Evolutionary conservation across 2,797 vertebrate species (phyloP), one percentile per base, ranked within the genome.

Genomic region (Sylvilagus floridanus): DNA sequence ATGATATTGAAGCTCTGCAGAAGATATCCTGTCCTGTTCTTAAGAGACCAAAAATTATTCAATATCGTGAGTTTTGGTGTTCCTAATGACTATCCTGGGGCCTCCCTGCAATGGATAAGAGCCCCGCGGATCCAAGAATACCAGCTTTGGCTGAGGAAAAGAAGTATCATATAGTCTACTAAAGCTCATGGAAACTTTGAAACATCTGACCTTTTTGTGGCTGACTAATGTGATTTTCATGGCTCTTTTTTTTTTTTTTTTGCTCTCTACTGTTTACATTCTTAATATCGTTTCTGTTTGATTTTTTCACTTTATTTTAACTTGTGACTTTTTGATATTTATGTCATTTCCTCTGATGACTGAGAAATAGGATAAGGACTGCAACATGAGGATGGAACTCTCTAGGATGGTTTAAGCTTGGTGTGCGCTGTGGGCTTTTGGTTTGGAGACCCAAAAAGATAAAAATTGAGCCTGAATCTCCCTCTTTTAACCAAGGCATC

Each of bases 111-210:
- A 22, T 86, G 24, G 19, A 76, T 86, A 47, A 90, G 69, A 93
- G 57, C 10, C n/a, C n/a, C 76, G 22, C 35, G 32, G 26, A 4
- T 86, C 71, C 54, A 84, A 88, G 30, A 97, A 91, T 32, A 90
- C 4, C 62, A 94, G 16, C 22, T 12, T 90, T 96, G 83, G 62
- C 71, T 81, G 50, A 84, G 73, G 81, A 95, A 47, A 88, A 83
- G 57, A 85, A 16, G 2, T 88, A 95, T 96, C 84, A 76, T 95
- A 97, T 92, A 35, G 97, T 97, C 88, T 94, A 83, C 97, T 86
- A 97, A 97, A 96, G 72, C 93, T 96, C 97, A 95, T 94, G 94
- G 97, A 97, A 98, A 98, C 96, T 92, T 97, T 97, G 94, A 97
- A 76, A 97, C 96, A 95, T 98, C 60, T 95, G 93, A 95, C 95